Evolutionary conservation across 2,888 invertebrate species (phyloP).

Genomic region (Endomychus coccineus): DNA sequence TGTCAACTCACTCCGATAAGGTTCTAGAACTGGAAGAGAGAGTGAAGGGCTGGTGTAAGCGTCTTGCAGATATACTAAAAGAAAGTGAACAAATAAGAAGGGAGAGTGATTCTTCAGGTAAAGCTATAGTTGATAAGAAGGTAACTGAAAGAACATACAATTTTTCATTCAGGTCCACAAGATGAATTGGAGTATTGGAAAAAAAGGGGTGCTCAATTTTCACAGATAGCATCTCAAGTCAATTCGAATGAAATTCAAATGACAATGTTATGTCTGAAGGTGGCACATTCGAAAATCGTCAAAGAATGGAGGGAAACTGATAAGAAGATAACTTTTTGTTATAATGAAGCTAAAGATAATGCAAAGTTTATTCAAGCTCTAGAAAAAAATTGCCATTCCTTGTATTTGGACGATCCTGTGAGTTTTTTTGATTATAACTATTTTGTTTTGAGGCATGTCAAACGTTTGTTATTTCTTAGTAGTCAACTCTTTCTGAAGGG

Average conservation of each 20-base stretch:
- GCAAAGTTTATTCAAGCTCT: constrained; percentile 91
- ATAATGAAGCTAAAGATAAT: constrained; percentile 93
- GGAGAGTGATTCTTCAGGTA: constrained; percentile 75
- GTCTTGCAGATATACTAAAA: constrained; percentile 73
- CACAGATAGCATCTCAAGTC: constrained; percentile 71
- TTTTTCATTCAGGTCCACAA: constrained; percentile 62
- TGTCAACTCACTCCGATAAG: constrained; percentile 60
- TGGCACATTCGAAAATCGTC: constrained; percentile 70
- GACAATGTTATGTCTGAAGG: constrained; percentile 67
- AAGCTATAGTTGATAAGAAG: too few relatives aligned
- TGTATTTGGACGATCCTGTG: constrained; percentile 89
- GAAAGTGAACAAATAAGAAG: constrained; percentile 88
- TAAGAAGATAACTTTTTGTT: constrained; percentile 86
- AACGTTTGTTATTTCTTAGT: too few relatives aligned
- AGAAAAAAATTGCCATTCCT: constrained; percentile 89
- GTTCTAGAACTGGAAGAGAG: constrained; percentile 62
- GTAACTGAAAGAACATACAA: too few relatives aligned
- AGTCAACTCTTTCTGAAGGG: too few relatives aligned
- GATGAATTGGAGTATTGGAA: constrained; percentile 97
- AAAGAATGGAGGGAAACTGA: constrained; percentile 80
- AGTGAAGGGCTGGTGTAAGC: constrained; percentile 72
- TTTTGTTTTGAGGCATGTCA: too few relatives aligned
- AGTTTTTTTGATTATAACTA: too few relatives aligned
- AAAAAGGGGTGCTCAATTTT: constrained; percentile 87
- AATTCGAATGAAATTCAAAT: constrained; percentile 68